phyloP scores from a whole-genome alignment of 1,140 invertebrate species.

The Heliconius himera region DNA sequence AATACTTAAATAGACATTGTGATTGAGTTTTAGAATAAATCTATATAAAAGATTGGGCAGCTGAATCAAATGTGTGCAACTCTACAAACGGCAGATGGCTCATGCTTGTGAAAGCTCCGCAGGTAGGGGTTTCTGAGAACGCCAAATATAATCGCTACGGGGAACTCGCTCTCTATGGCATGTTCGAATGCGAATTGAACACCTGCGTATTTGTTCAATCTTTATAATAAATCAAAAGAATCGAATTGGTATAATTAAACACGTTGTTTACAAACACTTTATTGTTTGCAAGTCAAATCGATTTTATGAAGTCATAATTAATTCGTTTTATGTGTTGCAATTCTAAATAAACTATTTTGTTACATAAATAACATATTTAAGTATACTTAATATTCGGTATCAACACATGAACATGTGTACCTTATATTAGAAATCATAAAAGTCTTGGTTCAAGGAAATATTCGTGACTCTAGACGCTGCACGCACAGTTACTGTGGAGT shows the following conservation, averaged over 20 bases:
- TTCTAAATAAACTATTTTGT: neutral
- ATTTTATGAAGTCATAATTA: neutral
- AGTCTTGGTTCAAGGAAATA: constrained; percentile 38
- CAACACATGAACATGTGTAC: neutral
- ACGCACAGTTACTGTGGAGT: constrained; percentile 44
- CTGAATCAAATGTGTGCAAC: constrained; percentile 42
- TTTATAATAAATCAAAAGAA: constrained; percentile 9
- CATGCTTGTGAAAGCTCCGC: constrained; percentile 72
- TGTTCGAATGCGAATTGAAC: constrained; percentile 59
- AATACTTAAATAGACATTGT: neutral
- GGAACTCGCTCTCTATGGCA: constrained; percentile 72
- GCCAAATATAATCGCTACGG: constrained; percentile 79
- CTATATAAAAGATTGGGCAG: constrained; percentile 34
- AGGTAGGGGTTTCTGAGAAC: constrained; percentile 78
- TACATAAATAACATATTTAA: neutral
- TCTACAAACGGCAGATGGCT: constrained; percentile 69
- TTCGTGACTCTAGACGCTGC: constrained; percentile 44
- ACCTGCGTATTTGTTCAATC: constrained; percentile 42
- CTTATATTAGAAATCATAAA: constrained; percentile 31
- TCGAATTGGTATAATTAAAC: constrained; percentile 17
- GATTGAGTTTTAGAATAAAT: constrained; percentile 22
- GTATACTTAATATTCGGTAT: constrained; percentile 2
- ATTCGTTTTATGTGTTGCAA: neutral
- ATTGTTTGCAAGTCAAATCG: neutral
- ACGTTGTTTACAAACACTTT: constrained; percentile 10